A percentile compares a stretch with the other conserved stretches of the same genome.
These are phyloP conservation scores for Megalopta genalis DNA, from an alignment of 1,140 invertebrate species.

Conservation along the genomic window DNA sequence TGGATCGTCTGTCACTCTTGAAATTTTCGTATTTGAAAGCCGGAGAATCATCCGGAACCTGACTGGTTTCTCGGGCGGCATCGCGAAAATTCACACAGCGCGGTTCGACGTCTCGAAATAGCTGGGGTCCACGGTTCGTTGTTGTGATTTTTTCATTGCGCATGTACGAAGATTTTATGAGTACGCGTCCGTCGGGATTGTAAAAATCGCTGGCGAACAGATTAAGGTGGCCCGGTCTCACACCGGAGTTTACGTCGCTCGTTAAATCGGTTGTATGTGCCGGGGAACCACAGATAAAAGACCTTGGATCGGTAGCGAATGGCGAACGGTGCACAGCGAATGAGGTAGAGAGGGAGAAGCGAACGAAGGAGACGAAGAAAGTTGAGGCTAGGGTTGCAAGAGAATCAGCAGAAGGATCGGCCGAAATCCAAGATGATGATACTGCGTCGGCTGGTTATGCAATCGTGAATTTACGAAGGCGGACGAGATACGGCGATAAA, in stretches of 20 bases:
- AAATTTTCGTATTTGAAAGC: no score
- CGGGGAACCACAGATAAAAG: constrained; percentile 29
- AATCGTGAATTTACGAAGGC: constrained; percentile 65
- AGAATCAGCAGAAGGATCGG: constrained; percentile 15
- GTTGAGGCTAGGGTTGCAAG: neutral
- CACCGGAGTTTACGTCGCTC: constrained; percentile 38
- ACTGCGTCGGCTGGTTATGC: constrained; percentile 50
- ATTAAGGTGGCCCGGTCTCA: constrained; percentile 35
- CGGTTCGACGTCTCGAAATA: neutral
- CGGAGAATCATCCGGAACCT: neutral
- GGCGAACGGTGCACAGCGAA: constrained; percentile 10
- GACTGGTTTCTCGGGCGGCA: neutral
- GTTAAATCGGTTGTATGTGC: constrained; percentile 37
- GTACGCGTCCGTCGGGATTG: constrained; percentile 34
- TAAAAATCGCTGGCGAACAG: constrained; percentile 48
- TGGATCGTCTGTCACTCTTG: no score
- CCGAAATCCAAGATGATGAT: neutral
- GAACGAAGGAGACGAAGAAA: constrained; percentile 40
- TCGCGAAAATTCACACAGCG: neutral
- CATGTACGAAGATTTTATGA: neutral
- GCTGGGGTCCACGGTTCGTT: neutral
- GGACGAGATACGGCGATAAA: constrained; percentile 66
- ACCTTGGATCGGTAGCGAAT: constrained; percentile 19
- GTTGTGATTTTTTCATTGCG: neutral
- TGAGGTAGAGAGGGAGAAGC: constrained; percentile 11